phyloP scores from a whole-genome alignment of 2,888 invertebrate species.

The Furcula furcula region DNA sequence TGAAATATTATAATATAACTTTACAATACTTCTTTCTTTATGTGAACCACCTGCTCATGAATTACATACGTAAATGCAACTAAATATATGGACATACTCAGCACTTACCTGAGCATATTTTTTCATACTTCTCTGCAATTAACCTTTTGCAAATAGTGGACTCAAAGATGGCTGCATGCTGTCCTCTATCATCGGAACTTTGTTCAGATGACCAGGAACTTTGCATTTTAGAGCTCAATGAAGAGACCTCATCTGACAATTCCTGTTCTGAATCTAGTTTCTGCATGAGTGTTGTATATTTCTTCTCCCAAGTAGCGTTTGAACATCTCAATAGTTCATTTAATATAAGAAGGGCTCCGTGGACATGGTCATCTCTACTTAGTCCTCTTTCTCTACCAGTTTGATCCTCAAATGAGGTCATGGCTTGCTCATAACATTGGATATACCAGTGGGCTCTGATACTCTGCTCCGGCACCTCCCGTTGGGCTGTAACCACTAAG shows the following conservation, averaged over 20 bases:
- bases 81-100: neutral
- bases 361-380: constrained; percentile 93
- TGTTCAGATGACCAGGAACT: constrained; percentile 50
- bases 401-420: constrained; percentile 87
- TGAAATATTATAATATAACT: no score
- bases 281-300: constrained; percentile 87
- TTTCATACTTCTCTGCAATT: constrained; percentile 91
- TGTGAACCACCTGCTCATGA: no score
- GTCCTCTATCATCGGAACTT: constrained; percentile 56
- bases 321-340: constrained; percentile 96
- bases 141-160: constrained; percentile 93
- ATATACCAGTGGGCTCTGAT: constrained; percentile 95
- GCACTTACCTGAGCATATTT: constrained; percentile 82
- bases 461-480: constrained; percentile 95
- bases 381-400: constrained; percentile 82
- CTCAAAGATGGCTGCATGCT: constrained; percentile 82
- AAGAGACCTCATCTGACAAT: constrained; percentile 72
- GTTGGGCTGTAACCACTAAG: constrained; percentile 95
- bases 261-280: constrained; percentile 77
- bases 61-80: neutral
- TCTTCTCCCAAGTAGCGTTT: constrained; percentile 92
- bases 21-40: no score
- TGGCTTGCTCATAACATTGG: constrained; percentile 95
- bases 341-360: constrained; percentile 94
- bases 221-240: constrained; percentile 74